Percentiles rank a stretch among this genome's conserved stretches.
Conservation (phyloP, 2,113 vertebrate species). For the Alouatta palliata region DNA sequence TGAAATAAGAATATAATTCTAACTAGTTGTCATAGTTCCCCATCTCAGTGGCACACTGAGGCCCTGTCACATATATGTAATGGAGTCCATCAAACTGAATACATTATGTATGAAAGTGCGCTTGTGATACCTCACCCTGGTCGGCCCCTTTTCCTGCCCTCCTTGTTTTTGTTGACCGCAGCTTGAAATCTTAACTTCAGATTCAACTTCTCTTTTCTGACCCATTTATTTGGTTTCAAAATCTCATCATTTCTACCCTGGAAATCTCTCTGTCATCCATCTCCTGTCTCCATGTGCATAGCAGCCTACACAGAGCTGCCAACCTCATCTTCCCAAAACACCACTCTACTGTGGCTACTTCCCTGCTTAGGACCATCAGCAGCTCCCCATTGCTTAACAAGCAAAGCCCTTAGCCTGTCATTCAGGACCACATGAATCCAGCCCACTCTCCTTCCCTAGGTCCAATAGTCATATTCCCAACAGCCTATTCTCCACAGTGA, state of each 20-base stretch:
- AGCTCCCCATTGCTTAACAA: background rate
- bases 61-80: background rate
- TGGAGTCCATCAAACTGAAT: background rate
- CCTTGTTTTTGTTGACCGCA: background rate
- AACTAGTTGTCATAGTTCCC: background rate
- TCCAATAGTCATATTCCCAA: background rate
- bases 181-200: background rate
- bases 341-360: too few species aligned
- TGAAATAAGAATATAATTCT: background rate
- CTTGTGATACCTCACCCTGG: too few species aligned
- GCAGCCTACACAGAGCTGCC: background rate
- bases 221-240: constrained; percentile 14
- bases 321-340: background rate
- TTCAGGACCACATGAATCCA: background rate
- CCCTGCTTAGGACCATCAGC: background rate
- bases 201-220: background rate
- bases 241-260: background rate
- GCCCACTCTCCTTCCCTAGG: background rate
- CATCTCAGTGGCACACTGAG: background rate
- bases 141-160: background rate
- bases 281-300: background rate
- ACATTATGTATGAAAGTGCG: background rate
- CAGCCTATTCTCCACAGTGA: background rate
- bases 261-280: background rate
- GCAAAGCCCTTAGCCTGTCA: background rate